Evolutionary conservation across 2,797 vertebrate species (phyloP), one percentile per base, ranked within the genome.

Genomic region (Periophthalmus magnuspinnatus): DNA sequence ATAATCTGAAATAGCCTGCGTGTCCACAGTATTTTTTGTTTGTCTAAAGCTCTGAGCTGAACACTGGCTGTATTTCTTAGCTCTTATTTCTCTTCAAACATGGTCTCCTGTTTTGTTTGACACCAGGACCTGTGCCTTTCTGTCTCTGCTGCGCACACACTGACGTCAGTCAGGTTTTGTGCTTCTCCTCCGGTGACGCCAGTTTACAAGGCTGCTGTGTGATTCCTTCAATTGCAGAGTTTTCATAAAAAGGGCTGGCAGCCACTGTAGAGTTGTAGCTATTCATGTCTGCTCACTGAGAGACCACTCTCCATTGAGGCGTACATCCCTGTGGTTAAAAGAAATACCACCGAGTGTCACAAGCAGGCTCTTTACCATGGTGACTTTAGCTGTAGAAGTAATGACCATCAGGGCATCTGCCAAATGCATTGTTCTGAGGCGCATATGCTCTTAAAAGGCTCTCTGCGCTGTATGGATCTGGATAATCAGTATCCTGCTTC

Each of bases 301-400:
- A 90, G 79, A 80, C 86, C 81, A 52, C 2, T 73, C 82, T 83
- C 75, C 83, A 77, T 84, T 89, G 81, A 86, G 63, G 76, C 75
- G 45, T 50, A 81, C 79, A 75, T 79, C 78, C 72, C 76, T 76
- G 72, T 78, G 11, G 65, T 78, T 74, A 65, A 50, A 45, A 19
- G 59, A 41, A 22, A 62, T 64, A 32, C 45, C 76, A 54, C 75
- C 72, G 66, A 48, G 77, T 86, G 77, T 74, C 69, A 85, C 66
- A 64, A 67, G 60, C 74, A 60, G 70, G 67, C 79, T 83, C 66
- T 85, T 90, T 85, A 79, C 89, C 83, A 91, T 91, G 87, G 89
- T 79, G 84, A 91, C 92, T 87, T 90, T 82, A 83, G 48, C 91
- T 87, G 90, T 82, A 84, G 48, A 90, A 81, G 57, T 61, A 38